These are phyloP conservation scores for Chaenocephalus aceratus DNA, from an alignment of 2,113 vertebrate genomes.

Conservation along the genomic window DNA sequence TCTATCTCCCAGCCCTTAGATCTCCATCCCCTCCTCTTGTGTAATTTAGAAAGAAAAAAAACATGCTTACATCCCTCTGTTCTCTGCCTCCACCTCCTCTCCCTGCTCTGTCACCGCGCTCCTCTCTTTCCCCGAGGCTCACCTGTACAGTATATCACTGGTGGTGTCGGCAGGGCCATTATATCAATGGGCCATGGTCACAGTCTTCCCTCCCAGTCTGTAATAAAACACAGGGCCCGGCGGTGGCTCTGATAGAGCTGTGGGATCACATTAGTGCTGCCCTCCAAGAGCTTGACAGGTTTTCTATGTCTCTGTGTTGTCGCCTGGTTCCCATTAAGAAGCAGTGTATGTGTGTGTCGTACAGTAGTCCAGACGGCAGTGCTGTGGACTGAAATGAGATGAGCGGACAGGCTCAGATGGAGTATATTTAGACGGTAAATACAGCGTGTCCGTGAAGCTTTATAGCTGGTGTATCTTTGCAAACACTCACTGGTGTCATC, in stretches of 20 bases:
- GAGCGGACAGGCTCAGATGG: conserved; percentile 43
- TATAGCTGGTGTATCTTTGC: conserved; percentile 40
- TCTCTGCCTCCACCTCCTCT: conserved; percentile 10
- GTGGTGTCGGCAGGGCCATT: conserved; percentile 60
- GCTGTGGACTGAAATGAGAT: conserved; percentile 51
- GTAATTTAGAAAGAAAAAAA: conserved; percentile 53
- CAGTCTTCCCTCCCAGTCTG: conserved; percentile 61
- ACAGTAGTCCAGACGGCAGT: conserved; percentile 24
- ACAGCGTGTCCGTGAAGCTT: conserved; percentile 48
- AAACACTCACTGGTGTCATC: conserved; percentile 53
- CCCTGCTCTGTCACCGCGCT: neutral
- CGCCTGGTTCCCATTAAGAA: conserved; percentile 72
- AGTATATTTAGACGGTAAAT: conserved; percentile 65
- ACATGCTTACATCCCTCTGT: conserved; percentile 49
- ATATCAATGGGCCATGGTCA: conserved; percentile 74
- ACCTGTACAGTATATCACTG: conserved; percentile 74
- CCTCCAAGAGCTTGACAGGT: conserved; percentile 78
- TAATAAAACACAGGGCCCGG: conserved; percentile 74
- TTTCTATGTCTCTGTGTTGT: conserved; percentile 73
- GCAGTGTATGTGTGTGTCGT: conserved; percentile 30
- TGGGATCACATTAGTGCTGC: conserved; percentile 77
- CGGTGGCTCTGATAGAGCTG: conserved; percentile 78
- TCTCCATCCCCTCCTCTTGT: conserved; percentile 61
- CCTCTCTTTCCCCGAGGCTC: conserved; percentile 38
- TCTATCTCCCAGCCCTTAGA: conserved; percentile 64